phyloP scores from a whole-genome alignment of 2,797 vertebrate species.

The Falco biarmicus region DNA sequence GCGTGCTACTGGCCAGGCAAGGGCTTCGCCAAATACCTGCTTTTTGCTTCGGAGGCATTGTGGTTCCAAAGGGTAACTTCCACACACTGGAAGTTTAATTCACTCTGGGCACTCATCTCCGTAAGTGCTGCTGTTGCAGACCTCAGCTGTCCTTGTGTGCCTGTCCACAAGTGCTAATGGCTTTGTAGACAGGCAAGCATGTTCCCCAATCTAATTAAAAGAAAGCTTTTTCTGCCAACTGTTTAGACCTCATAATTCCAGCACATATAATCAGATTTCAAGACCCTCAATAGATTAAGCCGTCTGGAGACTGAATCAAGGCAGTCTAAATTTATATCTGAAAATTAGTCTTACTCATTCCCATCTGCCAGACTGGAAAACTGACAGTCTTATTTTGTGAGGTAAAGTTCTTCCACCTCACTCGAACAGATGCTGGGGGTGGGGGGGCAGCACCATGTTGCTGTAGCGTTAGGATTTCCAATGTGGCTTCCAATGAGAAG shows the following conservation, averaged over 20 bases:
- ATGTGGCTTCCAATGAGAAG: too few species aligned
- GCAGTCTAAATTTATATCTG: slow-evolving; percentile 21
- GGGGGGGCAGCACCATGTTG: neutral
- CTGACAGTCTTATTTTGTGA: neutral
- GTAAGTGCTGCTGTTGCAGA: neutral
- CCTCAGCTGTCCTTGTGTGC: neutral
- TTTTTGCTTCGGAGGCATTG: neutral
- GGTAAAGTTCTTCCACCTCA: neutral
- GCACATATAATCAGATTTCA: slow-evolving; percentile 39
- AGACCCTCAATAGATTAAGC: slow-evolving; percentile 15
- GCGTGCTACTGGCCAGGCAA: rapidly evolving
- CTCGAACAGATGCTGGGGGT: neutral
- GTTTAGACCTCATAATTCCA: slow-evolving; percentile 5
- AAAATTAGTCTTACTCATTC: slow-evolving; percentile 57
- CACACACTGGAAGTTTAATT: neutral
- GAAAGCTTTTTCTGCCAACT: slow-evolving; percentile 40
- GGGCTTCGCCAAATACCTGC: neutral
- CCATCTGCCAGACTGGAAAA: neutral
- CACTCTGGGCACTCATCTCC: neutral
- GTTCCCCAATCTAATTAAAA: slow-evolving; percentile 40
- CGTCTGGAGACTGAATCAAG: slow-evolving; percentile 24
- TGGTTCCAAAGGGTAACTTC: neutral
- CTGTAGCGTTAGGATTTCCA: neutral
- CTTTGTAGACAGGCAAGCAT: neutral
- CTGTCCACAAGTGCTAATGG: neutral